Base-by-base conservation (phyloP, 2,797 vertebrate genomes). In the Bucorvus abyssinicus region DNA sequence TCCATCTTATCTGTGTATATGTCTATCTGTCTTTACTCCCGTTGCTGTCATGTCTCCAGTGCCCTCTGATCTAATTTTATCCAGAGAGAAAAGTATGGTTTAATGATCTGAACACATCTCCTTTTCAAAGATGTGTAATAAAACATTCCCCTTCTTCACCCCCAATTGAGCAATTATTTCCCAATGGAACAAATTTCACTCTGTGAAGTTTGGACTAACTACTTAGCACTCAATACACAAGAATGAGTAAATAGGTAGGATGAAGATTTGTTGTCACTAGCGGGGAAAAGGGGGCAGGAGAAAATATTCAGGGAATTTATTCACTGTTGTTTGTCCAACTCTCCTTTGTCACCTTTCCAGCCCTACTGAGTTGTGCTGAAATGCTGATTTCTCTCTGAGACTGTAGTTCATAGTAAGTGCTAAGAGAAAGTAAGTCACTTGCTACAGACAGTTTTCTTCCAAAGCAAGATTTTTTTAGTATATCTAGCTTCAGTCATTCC, bases 41-140 rank as follows among this genome's bases (percentile, higher is more conserved):
- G 0, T 69, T 85, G 69, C 64, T 92, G 86, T 95, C 84, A 32
- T 87, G 89, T 91, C 91, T 87, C 24, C 73, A 49, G 26, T 73
- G 71, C 84, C 75, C 88, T 90, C 84, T 92, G 94, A 85, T 89
- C 76, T 93, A 84, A 93, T 94, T 94, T 92, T 84, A 84, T 59
- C 73, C 85, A 65, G 77, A 86, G 79, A 90, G 81, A 87, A 94
- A 94, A 94, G 71, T 84, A 91, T 42, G 47, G 40, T 38, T 92
- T 94, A 91, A 94, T 91, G 93, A 95, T 89, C 38, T 7, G 2
- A 78, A 71, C 64, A 53, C 40, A 65, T 84, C 68, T 91, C 20
- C 2, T 90, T 85, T 87, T 85, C 68, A 53, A 89, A 69, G 81
- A 78, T 36, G 38, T 53, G 81, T 70, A 92, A 95, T 93, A 87